Percentiles rank a stretch among this genome's conserved stretches.
These are phyloP conservation scores for Pseudonaja textilis DNA, from an alignment of 2,113 vertebrate genomes.

Conservation along the genomic window DNA sequence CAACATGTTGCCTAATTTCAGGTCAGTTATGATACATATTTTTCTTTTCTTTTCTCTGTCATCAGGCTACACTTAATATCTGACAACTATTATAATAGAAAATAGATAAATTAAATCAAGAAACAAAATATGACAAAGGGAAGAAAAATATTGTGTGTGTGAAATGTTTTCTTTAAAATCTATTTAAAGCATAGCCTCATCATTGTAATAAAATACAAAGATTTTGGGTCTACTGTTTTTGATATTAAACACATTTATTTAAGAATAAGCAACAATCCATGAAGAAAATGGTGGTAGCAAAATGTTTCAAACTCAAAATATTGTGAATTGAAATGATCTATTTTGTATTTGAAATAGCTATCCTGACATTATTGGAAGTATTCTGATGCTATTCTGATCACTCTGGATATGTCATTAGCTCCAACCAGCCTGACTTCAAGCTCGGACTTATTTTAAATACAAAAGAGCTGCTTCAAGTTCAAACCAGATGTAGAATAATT, in stretches of 20 bases:
- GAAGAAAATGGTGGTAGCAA: not conserved
- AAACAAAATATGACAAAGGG: not conserved
- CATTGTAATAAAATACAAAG: not conserved
- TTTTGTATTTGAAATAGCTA: not conserved
- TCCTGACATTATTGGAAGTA: not conserved
- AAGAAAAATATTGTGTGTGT: not conserved
- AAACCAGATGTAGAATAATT: not conserved
- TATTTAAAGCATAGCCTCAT: not conserved
- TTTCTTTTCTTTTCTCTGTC: not conserved
- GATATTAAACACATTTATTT: not conserved
- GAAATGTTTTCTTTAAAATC: not conserved
- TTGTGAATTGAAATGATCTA: not conserved
- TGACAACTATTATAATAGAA: not conserved
- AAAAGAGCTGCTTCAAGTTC: not conserved
- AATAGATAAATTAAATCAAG: not conserved
- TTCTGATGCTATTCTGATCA: not conserved
- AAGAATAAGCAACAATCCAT: not conserved
- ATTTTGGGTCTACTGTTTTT: not conserved
- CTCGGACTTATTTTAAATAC: not conserved
- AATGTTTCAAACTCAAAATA: not conserved
- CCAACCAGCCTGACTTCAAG: not conserved
- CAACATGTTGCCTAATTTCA: not conserved
- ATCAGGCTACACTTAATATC: not conserved
- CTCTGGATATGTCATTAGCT: not conserved
- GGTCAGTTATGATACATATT: not conserved